Percentiles rank a stretch among this genome's conserved stretches.
Evolutionary conservation across 2,797 vertebrate species (phyloP).

Genomic region (Alectoris magna): DNA sequence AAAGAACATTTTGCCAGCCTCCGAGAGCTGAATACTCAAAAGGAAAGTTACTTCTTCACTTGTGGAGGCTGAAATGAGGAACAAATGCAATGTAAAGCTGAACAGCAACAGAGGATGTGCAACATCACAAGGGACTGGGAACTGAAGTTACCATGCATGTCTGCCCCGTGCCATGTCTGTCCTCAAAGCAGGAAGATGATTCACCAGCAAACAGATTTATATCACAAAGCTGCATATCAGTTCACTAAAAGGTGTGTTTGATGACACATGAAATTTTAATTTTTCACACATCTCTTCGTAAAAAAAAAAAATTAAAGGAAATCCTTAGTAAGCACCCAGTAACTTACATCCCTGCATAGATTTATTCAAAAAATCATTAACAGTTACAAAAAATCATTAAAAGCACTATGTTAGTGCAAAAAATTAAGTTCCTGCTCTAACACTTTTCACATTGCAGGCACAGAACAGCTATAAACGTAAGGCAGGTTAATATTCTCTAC

Average conservation of each 20-base stretch:
- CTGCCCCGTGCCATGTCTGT: not conserved
- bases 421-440: not conserved
- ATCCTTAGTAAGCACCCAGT: not conserved
- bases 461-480: not conserved
- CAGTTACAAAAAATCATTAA: not conserved
- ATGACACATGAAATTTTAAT: not conserved
- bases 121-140: not conserved
- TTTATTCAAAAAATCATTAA: not conserved
- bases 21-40: not conserved
- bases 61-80: not conserved
- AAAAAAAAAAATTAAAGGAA: not conserved
- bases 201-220: not conserved
- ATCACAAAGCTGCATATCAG: fast-evolving
- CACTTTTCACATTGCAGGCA: not conserved
- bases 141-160: fast-evolving
- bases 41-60: not conserved
- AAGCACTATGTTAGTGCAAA: not conserved
- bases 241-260: not conserved
- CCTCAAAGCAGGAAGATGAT: not conserved
- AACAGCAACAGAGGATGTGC: fast-evolving
- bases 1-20: not conserved
- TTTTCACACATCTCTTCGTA: not conserved
- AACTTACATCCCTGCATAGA: not conserved
- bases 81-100: not conserved
- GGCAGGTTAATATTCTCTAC: not conserved